These are phyloP conservation scores for Oryzias javanicus DNA, from an alignment of 2,113 vertebrate genomes.

Conservation along the genomic window DNA sequence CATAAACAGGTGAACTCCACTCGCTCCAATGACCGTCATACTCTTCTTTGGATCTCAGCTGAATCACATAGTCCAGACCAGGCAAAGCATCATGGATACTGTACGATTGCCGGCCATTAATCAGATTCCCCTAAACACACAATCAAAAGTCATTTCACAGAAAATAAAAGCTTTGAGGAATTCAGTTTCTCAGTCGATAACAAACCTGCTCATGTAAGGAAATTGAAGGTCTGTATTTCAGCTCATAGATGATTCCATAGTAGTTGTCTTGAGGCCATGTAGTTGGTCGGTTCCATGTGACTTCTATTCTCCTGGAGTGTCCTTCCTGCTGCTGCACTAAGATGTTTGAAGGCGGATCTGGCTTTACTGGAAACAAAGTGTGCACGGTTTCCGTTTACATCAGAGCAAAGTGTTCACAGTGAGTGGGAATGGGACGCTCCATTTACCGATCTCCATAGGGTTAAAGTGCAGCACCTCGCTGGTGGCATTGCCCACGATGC, in stretches of 20 bases:
- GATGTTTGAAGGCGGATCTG: slow-evolving; percentile 68
- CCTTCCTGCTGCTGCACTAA: slow-evolving; percentile 32
- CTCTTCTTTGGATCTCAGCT: slow-evolving; percentile 62
- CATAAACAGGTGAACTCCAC: slow-evolving; percentile 60
- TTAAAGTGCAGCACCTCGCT: slow-evolving; percentile 45
- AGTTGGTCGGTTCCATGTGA: slow-evolving; percentile 64
- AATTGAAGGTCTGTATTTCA: slow-evolving; percentile 58
- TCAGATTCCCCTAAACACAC: background rate
- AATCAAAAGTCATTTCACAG: background rate
- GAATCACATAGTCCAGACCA: slow-evolving; percentile 57
- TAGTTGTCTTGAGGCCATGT: slow-evolving; percentile 63
- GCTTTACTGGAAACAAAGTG: slow-evolving; percentile 64
- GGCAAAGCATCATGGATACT: slow-evolving; percentile 62
- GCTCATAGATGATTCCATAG: slow-evolving; percentile 59
- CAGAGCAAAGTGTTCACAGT: background rate
- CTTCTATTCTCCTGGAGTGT: slow-evolving; percentile 32
- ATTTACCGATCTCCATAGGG: slow-evolving; percentile 64
- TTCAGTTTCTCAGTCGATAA: background rate
- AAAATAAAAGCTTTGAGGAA: background rate
- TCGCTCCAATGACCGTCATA: slow-evolving; percentile 72
- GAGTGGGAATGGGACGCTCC: background rate
- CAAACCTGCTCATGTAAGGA: slow-evolving; percentile 43
- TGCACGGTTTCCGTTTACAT: background rate
- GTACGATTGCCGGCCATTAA: background rate
- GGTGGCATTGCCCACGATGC: slow-evolving; percentile 50